Conservation (phyloP, 2,113 vertebrate species). For the Pelodiscus sinensis region DNA sequence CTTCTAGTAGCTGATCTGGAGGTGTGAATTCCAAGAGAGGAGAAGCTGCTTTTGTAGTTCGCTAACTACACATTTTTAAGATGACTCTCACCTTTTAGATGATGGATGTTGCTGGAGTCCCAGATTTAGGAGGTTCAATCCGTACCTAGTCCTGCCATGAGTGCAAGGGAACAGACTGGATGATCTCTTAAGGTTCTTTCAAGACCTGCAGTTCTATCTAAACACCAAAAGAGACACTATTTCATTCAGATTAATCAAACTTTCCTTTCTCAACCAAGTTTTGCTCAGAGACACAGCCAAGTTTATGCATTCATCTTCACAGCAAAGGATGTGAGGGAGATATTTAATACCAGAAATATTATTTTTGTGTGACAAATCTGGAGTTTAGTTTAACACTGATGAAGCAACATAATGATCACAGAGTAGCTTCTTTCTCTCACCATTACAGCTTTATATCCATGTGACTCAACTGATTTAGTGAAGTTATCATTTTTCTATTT, state of each 20-base stretch:
- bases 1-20: too few relatives aligned
- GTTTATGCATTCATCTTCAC: background rate
- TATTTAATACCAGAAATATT: background rate
- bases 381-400: background rate
- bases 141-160: too few relatives aligned
- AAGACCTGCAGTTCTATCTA: background rate
- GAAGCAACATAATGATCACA: too few relatives aligned
- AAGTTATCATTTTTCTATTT: background rate
- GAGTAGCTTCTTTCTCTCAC: background rate
- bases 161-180: too few relatives aligned
- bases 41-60: too few relatives aligned
- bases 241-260: background rate
- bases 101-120: too few relatives aligned
- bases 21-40: too few relatives aligned
- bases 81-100: too few relatives aligned
- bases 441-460: background rate
- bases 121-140: too few relatives aligned
- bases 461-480: background rate
- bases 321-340: background rate
- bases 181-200: too few relatives aligned
- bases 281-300: background rate
- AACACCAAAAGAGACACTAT: background rate
- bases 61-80: too few relatives aligned
- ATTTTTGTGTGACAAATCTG: background rate
- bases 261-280: background rate